phyloP scores from a whole-genome alignment of 2,797 vertebrate species.

The Microctenopoma steveboyesi region DNA sequence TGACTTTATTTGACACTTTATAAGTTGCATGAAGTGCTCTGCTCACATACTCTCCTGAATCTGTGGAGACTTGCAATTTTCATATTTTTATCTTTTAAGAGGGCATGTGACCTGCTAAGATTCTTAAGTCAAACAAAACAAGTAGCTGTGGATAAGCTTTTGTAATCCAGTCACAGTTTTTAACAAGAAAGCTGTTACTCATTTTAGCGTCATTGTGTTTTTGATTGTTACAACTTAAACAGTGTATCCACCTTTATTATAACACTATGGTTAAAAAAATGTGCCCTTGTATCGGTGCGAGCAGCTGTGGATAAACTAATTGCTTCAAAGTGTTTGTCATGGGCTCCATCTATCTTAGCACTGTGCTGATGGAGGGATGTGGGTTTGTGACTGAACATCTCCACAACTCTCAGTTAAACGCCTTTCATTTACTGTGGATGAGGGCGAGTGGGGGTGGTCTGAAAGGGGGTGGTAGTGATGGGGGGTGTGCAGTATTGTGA shows the following conservation, averaged over 20 bases:
- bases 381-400: constrained; percentile 50
- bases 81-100: constrained; percentile 69
- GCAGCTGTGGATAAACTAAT: constrained; percentile 34
- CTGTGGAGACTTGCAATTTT: constrained; percentile 37
- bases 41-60: constrained; percentile 26
- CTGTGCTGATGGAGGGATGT: constrained; percentile 34
- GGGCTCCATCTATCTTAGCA: constrained; percentile 7
- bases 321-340: constrained; percentile 26
- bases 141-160: constrained; percentile 72
- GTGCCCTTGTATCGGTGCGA: neutral
- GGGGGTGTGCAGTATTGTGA: constrained; percentile 73
- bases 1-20: neutral
- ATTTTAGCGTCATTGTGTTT: constrained; percentile 13
- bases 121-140: constrained; percentile 78
- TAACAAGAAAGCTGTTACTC: constrained; percentile 40
- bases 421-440: constrained; percentile 64
- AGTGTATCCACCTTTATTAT: neutral
- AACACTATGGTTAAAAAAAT: neutral
- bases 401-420: constrained; percentile 63
- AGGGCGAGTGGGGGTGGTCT: constrained; percentile 42
- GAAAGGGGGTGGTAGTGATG: constrained; percentile 29
- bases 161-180: constrained; percentile 73
- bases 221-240: constrained; percentile 12
- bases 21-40: neutral
- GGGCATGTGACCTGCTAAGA: constrained; percentile 83